Conservation (phyloP, 2,888 invertebrate genomes). For the Aphelenchoides bicaudatus region DNA sequence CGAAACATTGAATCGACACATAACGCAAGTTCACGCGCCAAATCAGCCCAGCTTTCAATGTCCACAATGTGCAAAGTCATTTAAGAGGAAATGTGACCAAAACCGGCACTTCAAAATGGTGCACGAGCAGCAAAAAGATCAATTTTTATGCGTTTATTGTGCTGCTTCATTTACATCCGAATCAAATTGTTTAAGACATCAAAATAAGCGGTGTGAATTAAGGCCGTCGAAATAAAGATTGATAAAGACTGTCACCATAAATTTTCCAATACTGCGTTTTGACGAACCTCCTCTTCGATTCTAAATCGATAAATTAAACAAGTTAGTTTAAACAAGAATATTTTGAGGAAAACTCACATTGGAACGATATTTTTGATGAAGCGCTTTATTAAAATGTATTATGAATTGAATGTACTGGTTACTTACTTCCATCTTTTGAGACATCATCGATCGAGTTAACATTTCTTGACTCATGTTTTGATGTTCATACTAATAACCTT, state of each 20-base stretch:
- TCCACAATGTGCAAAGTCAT: constrained; percentile 22
- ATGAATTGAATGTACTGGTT: too few relatives aligned
- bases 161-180: not conserved
- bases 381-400: too few relatives aligned
- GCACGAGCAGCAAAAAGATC: not conserved
- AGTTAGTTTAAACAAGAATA: not conserved
- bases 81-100: constrained; percentile 10
- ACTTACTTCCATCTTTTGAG: constrained; percentile 17
- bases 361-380: constrained; percentile 6
- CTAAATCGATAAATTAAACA: not conserved
- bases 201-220: not conserved
- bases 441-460: not conserved
- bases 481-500: constrained; percentile 9
- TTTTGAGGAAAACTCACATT: not conserved
- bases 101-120: not conserved
- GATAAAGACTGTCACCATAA: constrained; percentile 8
- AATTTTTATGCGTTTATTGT: constrained; percentile 8
- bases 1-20: constrained; percentile 24
- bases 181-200: constrained; percentile 13
- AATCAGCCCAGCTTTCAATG: constrained; percentile 17
- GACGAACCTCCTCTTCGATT: constrained; percentile 18
- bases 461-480: constrained; percentile 7
- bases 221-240: not conserved
- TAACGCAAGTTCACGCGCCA: constrained; percentile 18
- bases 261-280: constrained; percentile 9